Percentiles rank a stretch among this genome's conserved stretches.
Evolutionary conservation across 2,797 vertebrate species (phyloP).

Genomic region (Cossypha niveicapilla): DNA sequence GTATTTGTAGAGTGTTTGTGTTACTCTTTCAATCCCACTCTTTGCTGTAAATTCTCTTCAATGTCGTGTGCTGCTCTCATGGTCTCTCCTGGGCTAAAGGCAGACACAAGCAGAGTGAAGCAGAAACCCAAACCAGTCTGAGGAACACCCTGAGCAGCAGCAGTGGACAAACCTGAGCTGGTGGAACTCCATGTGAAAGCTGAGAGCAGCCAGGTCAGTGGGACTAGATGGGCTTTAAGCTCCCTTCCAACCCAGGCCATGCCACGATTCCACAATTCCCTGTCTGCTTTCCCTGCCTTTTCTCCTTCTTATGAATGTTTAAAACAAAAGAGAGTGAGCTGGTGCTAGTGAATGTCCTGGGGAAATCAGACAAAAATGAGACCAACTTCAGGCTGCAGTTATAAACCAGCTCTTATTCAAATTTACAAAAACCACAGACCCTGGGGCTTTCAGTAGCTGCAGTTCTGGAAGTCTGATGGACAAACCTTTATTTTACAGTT

Average conservation of each 20-base stretch:
- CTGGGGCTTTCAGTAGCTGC: background rate
- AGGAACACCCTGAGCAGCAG: background rate
- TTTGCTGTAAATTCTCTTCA: background rate
- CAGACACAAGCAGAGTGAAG: background rate
- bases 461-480: background rate
- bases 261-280: background rate
- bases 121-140: background rate
- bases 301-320: background rate
- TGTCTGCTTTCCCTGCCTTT: background rate
- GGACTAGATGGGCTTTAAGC: background rate
- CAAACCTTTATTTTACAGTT: slow-evolving; percentile 38
- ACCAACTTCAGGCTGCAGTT: background rate
- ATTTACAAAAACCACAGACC: background rate
- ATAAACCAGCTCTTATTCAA: background rate
- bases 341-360: background rate
- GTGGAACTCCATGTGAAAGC: background rate
- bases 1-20: background rate
- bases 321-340: background rate
- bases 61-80: background rate
- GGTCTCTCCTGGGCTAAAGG: background rate
- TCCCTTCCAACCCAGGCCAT: background rate
- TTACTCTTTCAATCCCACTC: background rate
- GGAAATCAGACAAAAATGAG: background rate
- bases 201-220: background rate
- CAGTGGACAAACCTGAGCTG: background rate